A percentile compares a stretch with the other conserved stretches of the same genome.
Evolutionary conservation across 2,888 invertebrate genomes (phyloP).

Genomic region (Dioctria linearis): DNA sequence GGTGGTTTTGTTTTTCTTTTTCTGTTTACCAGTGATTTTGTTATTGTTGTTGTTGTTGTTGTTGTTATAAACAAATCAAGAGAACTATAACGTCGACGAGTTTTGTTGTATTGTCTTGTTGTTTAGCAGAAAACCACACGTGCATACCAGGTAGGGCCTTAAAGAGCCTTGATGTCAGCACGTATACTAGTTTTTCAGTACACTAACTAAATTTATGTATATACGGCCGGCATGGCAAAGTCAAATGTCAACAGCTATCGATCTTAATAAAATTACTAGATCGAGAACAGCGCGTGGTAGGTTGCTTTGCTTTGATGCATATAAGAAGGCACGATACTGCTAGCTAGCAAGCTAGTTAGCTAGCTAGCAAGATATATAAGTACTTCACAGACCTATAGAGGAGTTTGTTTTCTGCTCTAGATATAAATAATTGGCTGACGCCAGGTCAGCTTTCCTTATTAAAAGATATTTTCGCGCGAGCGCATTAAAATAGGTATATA

Average conservation of each 20-base stretch:
- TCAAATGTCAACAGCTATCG: constrained; percentile 61
- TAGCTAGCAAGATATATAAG: neutral
- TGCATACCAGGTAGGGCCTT: neutral
- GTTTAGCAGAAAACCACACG: constrained; percentile 4
- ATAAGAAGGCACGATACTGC: neutral
- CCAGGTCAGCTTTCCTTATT: constrained; percentile 23
- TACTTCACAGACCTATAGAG: neutral
- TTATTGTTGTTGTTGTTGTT: too few species aligned
- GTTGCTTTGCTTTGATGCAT: neutral
- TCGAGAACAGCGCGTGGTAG: constrained; percentile 2
- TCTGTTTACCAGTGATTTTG: too few species aligned
- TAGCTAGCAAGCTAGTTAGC: neutral
- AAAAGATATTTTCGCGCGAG: constrained; percentile 12
- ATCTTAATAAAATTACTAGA: constrained; percentile 54
- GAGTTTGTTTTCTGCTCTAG: constrained; percentile 5
- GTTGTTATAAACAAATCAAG: too few species aligned
- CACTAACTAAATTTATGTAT: too few species aligned
- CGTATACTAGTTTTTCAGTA: neutral
- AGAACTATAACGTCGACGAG: too few species aligned
- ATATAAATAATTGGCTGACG: constrained; percentile 29
- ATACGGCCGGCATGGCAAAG: constrained; percentile 47
- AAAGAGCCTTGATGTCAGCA: constrained; percentile 19
- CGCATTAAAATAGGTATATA: too few species aligned
- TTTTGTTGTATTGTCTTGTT: neutral
- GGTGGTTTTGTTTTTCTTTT: too few species aligned